Base-by-base conservation (phyloP, 2,113 vertebrate genomes). In the Agelaius phoeniceus region DNA sequence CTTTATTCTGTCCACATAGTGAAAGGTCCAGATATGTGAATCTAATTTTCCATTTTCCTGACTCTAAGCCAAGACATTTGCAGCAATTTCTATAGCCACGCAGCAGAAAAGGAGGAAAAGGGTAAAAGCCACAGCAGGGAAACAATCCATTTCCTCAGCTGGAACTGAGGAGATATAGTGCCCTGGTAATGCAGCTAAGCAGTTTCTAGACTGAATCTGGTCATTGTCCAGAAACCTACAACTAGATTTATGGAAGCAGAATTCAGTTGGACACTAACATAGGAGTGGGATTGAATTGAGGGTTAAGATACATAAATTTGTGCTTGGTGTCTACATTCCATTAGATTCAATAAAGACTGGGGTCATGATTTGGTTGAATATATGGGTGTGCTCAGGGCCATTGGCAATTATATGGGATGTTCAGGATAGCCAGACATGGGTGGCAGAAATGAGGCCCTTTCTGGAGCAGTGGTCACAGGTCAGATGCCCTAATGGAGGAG, bases 371-470 rank as follows among this genome's bases (percentile, higher is more conserved):
- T 63, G 22, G 3, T 31, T 73, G 49, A 79, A 61, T 19, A 30
- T 5, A 7, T n/a, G 10, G 4, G 7, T 27, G 37, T 54, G 17
- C 20, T 33, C n/a, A 62, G 37, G 20, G 31, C 9, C 11, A 4
- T 81, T 49, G 2, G 2, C n/a, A 8, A 44, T n/a, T 31, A 18
- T 4, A 1, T 0, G 9, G 11, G 13, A 2, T 30, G 13, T 57
- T 73, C 59, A 37, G 49, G 41, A 15, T 6, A 46, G 26, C 13
- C 28, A 66, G 67, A 58, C 3, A 14, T 13, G 5, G 20, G 35
- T 30, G 28, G 22, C 35, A 88, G 58, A 88, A 66, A 68, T 18
- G 7, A 52, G 5, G 4, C 27, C 24, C 10, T 73, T 61, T 74
- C 43, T 52, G 37, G 12, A 52, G 11, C 6, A 35, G 35, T 7